Conservation (phyloP, 1,140 invertebrate species). For the Rhizoglyphus robini region DNA sequence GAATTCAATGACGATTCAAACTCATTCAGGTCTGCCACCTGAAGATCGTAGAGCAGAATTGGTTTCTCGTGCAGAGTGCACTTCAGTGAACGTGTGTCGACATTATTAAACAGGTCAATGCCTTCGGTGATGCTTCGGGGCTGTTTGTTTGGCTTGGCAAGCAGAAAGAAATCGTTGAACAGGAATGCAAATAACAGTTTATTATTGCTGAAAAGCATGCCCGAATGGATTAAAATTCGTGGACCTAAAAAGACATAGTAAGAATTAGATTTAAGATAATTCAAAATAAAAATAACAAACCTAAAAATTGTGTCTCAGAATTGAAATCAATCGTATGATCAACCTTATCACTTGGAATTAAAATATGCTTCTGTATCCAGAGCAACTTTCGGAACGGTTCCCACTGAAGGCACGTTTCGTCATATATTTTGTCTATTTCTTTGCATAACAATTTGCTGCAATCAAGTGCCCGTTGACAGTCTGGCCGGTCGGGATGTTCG, state of each 20-base stretch:
- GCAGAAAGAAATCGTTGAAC: slow-evolving; percentile 63
- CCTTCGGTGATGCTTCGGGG: not conserved
- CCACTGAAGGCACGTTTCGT: slow-evolving; percentile 50
- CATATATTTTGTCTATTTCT: slow-evolving; percentile 46
- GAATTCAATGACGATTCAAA: not conserved
- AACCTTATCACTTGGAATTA: not conserved
- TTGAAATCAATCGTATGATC: slow-evolving; percentile 10
- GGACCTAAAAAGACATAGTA: slow-evolving; percentile 58
- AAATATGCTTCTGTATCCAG: slow-evolving; percentile 56
- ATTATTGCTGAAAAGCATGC: slow-evolving; percentile 52
- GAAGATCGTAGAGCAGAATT: slow-evolving; percentile 51
- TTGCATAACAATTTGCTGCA: slow-evolving; percentile 55
- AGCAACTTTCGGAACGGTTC: slow-evolving; percentile 64
- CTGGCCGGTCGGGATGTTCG: slow-evolving; percentile 51
- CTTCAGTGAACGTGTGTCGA: slow-evolving; percentile 45
- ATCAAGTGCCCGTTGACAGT: slow-evolving; percentile 52
- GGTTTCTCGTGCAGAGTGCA: slow-evolving; percentile 69
- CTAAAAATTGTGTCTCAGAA: not conserved
- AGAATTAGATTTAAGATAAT: slow-evolving; percentile 62
- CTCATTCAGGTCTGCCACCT: not conserved
- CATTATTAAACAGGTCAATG: slow-evolving; percentile 45
- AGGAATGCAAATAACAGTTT: slow-evolving; percentile 63
- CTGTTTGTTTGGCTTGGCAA: slow-evolving; percentile 30
- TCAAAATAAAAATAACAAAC: slow-evolving; percentile 39
- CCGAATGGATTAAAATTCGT: slow-evolving; percentile 55